Base-by-base conservation (phyloP, 2,797 vertebrate species). In the Micropoecilia bifurca region DNA sequence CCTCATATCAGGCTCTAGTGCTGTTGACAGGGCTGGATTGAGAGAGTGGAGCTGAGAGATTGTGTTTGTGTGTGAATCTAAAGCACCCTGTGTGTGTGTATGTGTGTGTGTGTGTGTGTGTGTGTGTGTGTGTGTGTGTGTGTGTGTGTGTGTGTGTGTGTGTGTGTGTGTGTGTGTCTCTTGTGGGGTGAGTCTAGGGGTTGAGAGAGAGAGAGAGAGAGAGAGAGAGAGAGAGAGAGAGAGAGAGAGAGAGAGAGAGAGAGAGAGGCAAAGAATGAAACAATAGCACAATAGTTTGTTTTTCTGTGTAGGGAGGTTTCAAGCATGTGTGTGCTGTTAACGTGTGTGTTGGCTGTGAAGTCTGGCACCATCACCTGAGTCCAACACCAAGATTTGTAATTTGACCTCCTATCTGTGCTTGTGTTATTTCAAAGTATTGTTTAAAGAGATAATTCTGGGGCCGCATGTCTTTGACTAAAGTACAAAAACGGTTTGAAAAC, bases 1-100 rank as follows among this genome's bases (percentile, higher is more conserved):
- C 77, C 85, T 82, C 83, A 20, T 84, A 85, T 88, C 86, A 82
- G 83, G 66, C 90, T 85, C 80, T 74, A 82, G 80, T 81, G 82
- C 83, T 75, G 87, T 87, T 89, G 87, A 91, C 88, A 83, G 83
- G 71, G 57, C 72, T 79, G 84, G 85, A 91, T 81, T 82, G 84
- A 92, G 83, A 84, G 79, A 74, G 74, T 71, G 73, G 83, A 81
- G 79, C 83, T 41, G 53, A 84, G 71, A 82, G 79, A 82, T 72
- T 83, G 59, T 86, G 78, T 89, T 68, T 87, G 76, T 83, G 74
- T 43, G 76, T 79, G 66, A 16, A 28, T 74, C 66, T 69, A 69
- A 43, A 43, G 66, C 63, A 68, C 39, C 4, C 9, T 82, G 74
- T 57, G 77, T 81, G 75, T 46, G 47, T 16, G 73, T 73, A 76